Base-by-base conservation (phyloP, 2,113 vertebrate species). In the Tor tambroides region DNA sequence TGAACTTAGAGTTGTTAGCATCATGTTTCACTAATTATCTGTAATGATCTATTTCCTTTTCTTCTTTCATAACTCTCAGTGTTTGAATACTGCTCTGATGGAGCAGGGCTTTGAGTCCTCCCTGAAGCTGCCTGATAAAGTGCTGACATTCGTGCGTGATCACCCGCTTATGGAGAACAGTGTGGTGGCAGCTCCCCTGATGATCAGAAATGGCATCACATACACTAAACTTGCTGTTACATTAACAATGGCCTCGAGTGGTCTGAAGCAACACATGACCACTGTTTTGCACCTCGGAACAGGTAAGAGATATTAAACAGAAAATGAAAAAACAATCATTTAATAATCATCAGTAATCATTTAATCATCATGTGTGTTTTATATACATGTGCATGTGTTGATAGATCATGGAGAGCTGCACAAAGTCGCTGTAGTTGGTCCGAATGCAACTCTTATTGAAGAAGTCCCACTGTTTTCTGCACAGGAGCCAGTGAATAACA, bases 111-210 rank as follows among this genome's bases (percentile, higher is more conserved):
- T 95, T 5, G 93, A 93, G 35, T 96, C 96, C 0, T 97, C 96
- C 0, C 93, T 97, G 9, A 96, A 95, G 63, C 93, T 97, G 61
- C 96, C 97, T 0, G 97, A 97, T 92, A 96, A 96, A 6, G 96
- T 97, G 56, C 93, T 97, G 91, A 96, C 96, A 0, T 97, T 96
- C 26, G 94, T 96, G 83, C 93, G 96, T 21, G 96, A 97, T 90
- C 96, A 97, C 86, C 96, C 96, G 0, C 95, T 97, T 77, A 96
- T 97, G 96, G 95, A 97, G 90, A 94, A 91, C 91, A 96, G 95
- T 0, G 93, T 94, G 0, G 90, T 90, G 4, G 92, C 95, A 9
- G 93, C 90, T 0, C 95, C 96, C 14, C 85, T 97, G 32, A 91
- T 97, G 86, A 94, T 97, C 38, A 92, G 95, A 43, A 94, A 93